A percentile compares a stretch with the other conserved stretches of the same genome.
Evolutionary conservation across 2,888 invertebrate species (phyloP).

Genomic region (Gortyna flavago): DNA sequence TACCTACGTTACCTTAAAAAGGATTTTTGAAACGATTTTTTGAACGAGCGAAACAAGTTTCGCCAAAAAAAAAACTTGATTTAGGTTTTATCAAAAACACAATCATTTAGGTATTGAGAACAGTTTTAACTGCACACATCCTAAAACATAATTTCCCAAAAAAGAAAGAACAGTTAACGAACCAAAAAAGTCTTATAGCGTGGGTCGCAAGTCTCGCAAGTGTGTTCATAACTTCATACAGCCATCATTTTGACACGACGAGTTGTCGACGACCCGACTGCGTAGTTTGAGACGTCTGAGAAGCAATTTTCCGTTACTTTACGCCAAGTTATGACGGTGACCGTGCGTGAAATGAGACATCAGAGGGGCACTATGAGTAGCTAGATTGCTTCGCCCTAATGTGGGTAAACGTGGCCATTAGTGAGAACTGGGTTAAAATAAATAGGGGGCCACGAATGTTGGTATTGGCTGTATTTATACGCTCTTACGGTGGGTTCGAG

Average conservation of each 20-base stretch:
- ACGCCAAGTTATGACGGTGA: slow-evolving; percentile 68
- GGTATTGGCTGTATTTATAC: slow-evolving; percentile 20
- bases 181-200: slow-evolving; percentile 22
- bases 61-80: not conserved
- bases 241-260: slow-evolving; percentile 48
- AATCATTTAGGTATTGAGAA: not conserved
- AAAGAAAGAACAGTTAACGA: not conserved
- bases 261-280: slow-evolving; percentile 42
- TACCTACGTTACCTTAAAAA: too few relatives aligned
- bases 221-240: slow-evolving; percentile 44
- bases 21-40: too few relatives aligned
- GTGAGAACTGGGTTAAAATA: slow-evolving; percentile 52
- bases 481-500: not conserved
- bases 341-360: slow-evolving; percentile 69
- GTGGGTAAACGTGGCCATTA: slow-evolving; percentile 38
- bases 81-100: not conserved
- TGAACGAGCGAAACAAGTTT: too few relatives aligned
- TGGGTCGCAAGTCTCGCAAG: slow-evolving; percentile 39
- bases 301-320: slow-evolving; percentile 71
- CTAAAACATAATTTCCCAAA: slow-evolving; percentile 2
- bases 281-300: slow-evolving; percentile 62
- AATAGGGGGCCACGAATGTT: slow-evolving; percentile 26
- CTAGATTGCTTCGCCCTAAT: slow-evolving; percentile 61
- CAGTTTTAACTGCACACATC: not conserved
- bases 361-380: slow-evolving; percentile 57